Conservation (phyloP, 2,888 invertebrate genomes). For the Ctena decussata region DNA sequence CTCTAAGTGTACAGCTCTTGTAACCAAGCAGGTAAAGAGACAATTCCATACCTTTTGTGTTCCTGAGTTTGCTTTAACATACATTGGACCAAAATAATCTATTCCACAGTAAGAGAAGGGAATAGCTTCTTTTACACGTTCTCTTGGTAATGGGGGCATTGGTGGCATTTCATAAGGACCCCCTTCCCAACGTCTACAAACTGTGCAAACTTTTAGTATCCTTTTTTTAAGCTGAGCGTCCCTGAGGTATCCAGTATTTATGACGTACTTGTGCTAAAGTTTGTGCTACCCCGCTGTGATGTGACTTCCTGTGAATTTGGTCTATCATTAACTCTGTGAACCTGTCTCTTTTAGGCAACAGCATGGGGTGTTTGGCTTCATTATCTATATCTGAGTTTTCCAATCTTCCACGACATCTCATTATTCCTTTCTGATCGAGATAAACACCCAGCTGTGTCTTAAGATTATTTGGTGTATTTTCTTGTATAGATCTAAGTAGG, state of each 20-base stretch:
- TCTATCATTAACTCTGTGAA: conserved; percentile 32
- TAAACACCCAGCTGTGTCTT: conserved; percentile 17
- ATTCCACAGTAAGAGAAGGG: conserved; percentile 26
- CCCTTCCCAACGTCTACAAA: not conserved
- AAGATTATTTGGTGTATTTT: not conserved
- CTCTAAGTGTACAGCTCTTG: conserved; percentile 28
- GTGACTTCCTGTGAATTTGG: not conserved
- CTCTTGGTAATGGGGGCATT: conserved; percentile 31
- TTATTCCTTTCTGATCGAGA: conserved; percentile 11
- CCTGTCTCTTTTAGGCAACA: conserved; percentile 9
- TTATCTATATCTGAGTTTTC: conserved; percentile 26
- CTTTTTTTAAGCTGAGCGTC: not conserved
- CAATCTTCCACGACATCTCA: conserved; percentile 35
- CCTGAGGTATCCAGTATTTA: conserved; percentile 4
- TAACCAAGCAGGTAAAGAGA: conserved; percentile 30
- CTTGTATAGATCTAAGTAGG: not conserved
- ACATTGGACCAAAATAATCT: conserved; percentile 29
- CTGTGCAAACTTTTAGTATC: not conserved
- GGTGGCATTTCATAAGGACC: conserved; percentile 13
- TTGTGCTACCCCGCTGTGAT: conserved; percentile 36
- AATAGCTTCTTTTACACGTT: conserved; percentile 11
- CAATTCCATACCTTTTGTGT: conserved; percentile 32
- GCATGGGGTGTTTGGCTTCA: conserved; percentile 5
- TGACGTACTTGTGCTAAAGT: not conserved
- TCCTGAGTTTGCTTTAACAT: conserved; percentile 5